phyloP scores from a whole-genome alignment of 35 echinoderm and acorn worm species.

The Apostichopus japonicus region DNA sequence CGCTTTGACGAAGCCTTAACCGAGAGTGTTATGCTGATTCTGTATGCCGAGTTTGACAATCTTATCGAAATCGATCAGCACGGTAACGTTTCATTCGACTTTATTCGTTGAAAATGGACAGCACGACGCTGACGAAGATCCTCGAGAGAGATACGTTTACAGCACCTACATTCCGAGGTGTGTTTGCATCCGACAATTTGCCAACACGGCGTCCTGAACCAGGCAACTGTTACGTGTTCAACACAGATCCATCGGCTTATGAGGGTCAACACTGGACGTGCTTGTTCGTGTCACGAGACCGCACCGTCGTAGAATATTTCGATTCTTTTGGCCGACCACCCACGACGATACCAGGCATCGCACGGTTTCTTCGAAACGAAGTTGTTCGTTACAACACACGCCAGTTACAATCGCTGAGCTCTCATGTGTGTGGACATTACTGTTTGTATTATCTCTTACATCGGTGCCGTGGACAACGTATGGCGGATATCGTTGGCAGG shows the following conservation, averaged over 20 bases:
- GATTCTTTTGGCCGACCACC: constrained; percentile 25
- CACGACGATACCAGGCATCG: constrained; percentile 1
- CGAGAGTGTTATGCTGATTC: neutral
- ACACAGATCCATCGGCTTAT: neutral
- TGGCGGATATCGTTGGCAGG: neutral
- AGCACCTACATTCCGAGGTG: neutral
- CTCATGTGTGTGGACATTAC: too few relatives aligned
- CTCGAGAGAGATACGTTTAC: neutral
- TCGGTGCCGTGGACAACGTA: neutral
- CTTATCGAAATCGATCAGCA: neutral
- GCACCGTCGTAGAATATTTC: neutral
- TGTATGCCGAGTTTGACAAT: constrained; percentile 14
- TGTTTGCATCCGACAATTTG: neutral
- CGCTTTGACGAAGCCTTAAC: neutral
- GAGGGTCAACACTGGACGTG: neutral
- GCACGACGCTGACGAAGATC: neutral
- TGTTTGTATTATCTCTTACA: constrained; percentile 11
- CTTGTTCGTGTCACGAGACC: neutral
- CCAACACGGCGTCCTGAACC: neutral
- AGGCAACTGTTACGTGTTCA: neutral
- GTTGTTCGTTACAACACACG: neutral
- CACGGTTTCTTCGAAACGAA: neutral
- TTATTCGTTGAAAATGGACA: neutral
- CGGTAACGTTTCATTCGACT: constrained; percentile 19
- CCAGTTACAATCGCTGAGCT: neutral